Evolutionary conservation across 2,797 vertebrate genomes (phyloP).

Genomic region (Echiichthys vipera): DNA sequence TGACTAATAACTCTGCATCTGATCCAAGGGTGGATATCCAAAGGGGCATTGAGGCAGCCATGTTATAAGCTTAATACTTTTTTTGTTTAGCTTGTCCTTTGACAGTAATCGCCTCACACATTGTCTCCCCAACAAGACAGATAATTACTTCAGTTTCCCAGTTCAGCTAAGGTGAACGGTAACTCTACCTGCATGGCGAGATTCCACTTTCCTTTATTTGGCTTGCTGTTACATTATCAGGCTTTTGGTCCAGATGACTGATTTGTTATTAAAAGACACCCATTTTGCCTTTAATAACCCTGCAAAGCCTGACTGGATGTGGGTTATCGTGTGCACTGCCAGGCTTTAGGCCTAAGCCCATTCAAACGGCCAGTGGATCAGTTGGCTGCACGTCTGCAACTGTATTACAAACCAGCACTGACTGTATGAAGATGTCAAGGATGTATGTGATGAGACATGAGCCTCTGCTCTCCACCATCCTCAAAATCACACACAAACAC

Average conservation of each 20-base stretch:
- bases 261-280: constrained; percentile 1
- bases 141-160: constrained; percentile 14
- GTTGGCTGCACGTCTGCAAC: not conserved
- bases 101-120: constrained; percentile 8
- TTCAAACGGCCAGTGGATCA: not conserved
- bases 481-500: not conserved
- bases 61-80: constrained; percentile 36
- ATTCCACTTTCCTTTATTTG: constrained; percentile 4
- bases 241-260: constrained; percentile 7
- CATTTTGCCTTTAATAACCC: constrained; percentile 8
- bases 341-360: not conserved
- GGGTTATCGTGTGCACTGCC: not conserved
- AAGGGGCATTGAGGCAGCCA: constrained; percentile 42
- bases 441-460: not conserved
- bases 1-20: constrained; percentile 73
- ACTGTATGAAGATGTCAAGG: not conserved
- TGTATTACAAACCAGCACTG: not conserved
- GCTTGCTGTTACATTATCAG: not conserved
- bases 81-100: constrained; percentile 32
- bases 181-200: not conserved
- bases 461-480: not conserved
- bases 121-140: constrained; percentile 27
- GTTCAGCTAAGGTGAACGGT: not conserved
- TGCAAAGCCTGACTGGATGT: not conserved
- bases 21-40: constrained; percentile 67